Evolutionary conservation across 2,888 invertebrate genomes (phyloP), one percentile per base, ranked within the genome.

Genomic region (Drosophila helvetica): DNA sequence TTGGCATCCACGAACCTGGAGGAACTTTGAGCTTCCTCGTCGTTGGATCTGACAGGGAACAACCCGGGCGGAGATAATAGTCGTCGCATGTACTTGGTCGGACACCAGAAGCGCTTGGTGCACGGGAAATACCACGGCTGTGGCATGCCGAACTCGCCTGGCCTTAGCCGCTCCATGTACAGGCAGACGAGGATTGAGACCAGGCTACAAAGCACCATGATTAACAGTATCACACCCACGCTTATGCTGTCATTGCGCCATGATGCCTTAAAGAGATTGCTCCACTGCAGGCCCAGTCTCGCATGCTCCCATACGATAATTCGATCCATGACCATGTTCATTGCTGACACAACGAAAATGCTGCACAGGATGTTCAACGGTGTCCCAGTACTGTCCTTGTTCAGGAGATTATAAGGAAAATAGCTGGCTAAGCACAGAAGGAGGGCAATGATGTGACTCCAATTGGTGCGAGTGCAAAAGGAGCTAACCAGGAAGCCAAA

Each of bases 121-220:
- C 96, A 93, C 0, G 94, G 94, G 90, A 96, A 98, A 87, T 97
- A 94, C 94, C 96, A 97, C 7, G 94, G 94, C 75, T 94, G 94
- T 0, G 96, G 95, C 0, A 97, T 94, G 4, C 97, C 97, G 90
- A 93, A 96, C 22, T 96, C 95, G 3, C 42, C 58, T n/a, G 25
- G 27, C 7, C 38, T 19, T 8, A 98, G 94, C 72, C 96, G 96
- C 91, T 98, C 97, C 25, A 97, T 92, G 87, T 98, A 98, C 77
- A 97, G 92, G 0, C 97, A 95, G 30, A 97, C 90, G 3, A 95
- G 65, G 88, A 96, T 93, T 86, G 97, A 96, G 0, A 81, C 22
- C 12, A 78, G 3, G 12, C 77, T 73, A 3, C 64, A 30, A 3
- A 74, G 0, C 0, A 95, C 65, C 1, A 94, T 80, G 76, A 98